Conservation (phyloP, 2,113 vertebrate genomes). For the Galemys pyrenaicus region DNA sequence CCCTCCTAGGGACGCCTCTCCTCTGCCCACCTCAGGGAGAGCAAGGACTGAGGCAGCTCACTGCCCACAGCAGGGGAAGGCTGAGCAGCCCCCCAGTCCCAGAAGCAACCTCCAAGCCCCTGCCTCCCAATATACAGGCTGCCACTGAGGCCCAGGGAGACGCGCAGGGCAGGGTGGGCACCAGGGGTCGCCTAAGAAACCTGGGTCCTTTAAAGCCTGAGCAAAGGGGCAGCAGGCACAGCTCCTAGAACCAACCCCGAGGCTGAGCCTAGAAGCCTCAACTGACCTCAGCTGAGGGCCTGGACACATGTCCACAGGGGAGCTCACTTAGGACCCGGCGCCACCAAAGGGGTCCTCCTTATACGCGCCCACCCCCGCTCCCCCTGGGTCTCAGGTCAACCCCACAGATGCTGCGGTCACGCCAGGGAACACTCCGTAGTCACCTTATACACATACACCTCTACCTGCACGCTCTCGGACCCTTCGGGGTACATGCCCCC, state of each 20-base stretch:
- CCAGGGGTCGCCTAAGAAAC: background rate
- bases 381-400: background rate
- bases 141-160: background rate
- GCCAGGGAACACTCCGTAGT: constrained; percentile 28
- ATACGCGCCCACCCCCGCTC: background rate
- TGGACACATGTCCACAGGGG: background rate
- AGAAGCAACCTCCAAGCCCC: background rate
- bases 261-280: background rate
- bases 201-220: background rate
- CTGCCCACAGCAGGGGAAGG: too few relatives aligned
- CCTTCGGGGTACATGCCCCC: background rate
- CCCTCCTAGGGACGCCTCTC: background rate
- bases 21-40: background rate
- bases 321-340: background rate
- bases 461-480: background rate
- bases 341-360: background rate
- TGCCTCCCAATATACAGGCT: background rate
- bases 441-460: background rate
- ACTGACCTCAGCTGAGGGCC: background rate
- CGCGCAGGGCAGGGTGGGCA: background rate
- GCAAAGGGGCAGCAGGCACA: background rate
- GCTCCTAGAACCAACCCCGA: background rate
- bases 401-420: background rate
- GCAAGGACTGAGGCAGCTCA: background rate
- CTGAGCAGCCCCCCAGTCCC: background rate